phyloP scores from a whole-genome alignment of 2,113 vertebrate genomes.

The Blennius ocellaris region DNA sequence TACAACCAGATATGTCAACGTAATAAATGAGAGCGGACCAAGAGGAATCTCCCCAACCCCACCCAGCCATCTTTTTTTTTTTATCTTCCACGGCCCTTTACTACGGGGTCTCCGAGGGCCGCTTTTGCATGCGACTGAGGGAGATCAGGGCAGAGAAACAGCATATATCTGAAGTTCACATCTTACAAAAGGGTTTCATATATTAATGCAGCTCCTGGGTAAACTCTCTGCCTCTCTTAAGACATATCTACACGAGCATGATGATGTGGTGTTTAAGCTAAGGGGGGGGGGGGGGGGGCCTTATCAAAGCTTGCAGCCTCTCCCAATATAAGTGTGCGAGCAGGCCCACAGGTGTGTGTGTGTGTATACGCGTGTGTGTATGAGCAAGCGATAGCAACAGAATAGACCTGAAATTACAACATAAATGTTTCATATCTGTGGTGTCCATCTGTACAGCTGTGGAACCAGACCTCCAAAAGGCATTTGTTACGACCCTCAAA shows the following conservation, averaged over 20 bases:
- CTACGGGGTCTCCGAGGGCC: constrained; percentile 69
- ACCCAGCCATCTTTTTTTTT: constrained; percentile 69
- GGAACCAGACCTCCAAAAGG: constrained; percentile 53
- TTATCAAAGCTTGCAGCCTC: constrained; percentile 74
- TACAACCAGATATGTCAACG: constrained; percentile 64
- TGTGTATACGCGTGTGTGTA: constrained; percentile 36
- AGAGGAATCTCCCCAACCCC: constrained; percentile 51
- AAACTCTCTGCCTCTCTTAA: constrained; percentile 67
- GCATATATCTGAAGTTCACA: constrained; percentile 77
- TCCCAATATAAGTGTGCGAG: constrained; percentile 50
- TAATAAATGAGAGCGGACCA: constrained; percentile 73
- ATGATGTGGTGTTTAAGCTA: constrained; percentile 70
- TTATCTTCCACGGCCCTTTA: constrained; percentile 75
- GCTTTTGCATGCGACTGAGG: constrained; percentile 63
- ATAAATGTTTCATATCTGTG: constrained; percentile 70
- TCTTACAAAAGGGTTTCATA: constrained; percentile 75
- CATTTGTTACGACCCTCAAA: constrained; percentile 61
- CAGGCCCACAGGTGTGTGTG: constrained; percentile 68
- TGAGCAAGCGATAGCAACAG: constrained; percentile 51
- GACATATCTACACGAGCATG: constrained; percentile 63
- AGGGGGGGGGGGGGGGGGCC: constrained; percentile 62
- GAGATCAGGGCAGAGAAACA: constrained; percentile 74
- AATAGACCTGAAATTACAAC: constrained; percentile 73
- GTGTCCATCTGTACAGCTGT: constrained; percentile 61
- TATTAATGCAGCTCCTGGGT: constrained; percentile 77